Percentiles rank a stretch among this genome's conserved stretches.
phyloP scores from a whole-genome alignment of 1,140 invertebrate species.

The Neoseiulus cucumeris region DNA sequence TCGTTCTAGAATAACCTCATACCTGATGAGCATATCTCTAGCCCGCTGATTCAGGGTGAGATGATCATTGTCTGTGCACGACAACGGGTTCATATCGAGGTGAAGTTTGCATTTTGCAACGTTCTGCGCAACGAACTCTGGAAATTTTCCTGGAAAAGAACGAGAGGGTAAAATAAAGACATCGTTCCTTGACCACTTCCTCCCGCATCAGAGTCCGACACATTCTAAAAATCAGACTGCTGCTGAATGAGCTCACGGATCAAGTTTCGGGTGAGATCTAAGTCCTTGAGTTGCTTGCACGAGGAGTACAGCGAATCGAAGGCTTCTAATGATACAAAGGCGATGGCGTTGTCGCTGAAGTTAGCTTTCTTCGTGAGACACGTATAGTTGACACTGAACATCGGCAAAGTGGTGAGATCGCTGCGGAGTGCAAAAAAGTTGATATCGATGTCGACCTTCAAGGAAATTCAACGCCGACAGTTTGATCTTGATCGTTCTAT shows the following conservation, averaged over 20 bases:
- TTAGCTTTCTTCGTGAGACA: background rate
- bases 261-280: background rate
- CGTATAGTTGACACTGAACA: background rate
- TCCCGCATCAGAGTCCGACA: no score
- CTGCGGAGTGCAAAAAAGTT: background rate
- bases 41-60: background rate
- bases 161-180: no score
- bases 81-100: background rate
- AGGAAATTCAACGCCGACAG: no score
- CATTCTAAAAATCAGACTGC: no score
- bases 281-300: background rate
- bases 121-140: background rate
- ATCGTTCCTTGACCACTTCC: no score
- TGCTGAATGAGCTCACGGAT: background rate
- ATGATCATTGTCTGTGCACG: slow-evolving; percentile 1
- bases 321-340: background rate
- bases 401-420: background rate
- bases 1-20: no score
- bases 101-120: background rate
- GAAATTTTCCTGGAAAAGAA: no score
- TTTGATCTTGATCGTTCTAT: no score
- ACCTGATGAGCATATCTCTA: background rate
- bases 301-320: background rate
- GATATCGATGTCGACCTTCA: no score
- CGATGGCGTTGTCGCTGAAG: background rate